phyloP scores from a whole-genome alignment of 2,113 vertebrate genomes.

The Psilopogon haemacephalus region DNA sequence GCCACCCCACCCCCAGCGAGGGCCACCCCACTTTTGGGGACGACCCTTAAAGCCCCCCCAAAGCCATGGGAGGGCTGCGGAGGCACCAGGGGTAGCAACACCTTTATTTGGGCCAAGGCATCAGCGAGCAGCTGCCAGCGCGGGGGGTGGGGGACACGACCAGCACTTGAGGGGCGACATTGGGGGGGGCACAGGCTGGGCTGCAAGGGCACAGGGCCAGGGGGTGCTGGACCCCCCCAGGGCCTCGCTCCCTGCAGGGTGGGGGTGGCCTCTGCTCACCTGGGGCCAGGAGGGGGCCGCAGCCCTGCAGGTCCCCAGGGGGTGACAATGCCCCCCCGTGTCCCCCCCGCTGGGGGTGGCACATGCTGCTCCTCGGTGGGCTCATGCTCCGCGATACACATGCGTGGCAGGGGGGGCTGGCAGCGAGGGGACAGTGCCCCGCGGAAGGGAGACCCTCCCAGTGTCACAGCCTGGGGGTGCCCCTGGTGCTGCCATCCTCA shows the following conservation, averaged over 20 bases:
- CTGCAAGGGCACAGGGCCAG: neutral
- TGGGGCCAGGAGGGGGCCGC: neutral
- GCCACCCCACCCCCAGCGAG: neutral
- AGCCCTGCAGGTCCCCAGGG: neutral
- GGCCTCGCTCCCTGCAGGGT: neutral
- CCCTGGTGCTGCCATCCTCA: no score
- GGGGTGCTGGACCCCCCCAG: neutral
- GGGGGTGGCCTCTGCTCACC: neutral
- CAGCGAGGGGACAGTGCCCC: neutral
- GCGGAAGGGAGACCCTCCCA: neutral
- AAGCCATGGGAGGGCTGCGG: neutral
- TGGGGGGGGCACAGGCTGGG: neutral
- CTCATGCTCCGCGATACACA: neutral
- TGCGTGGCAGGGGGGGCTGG: neutral
- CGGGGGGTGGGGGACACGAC: neutral
- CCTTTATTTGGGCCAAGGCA: slow-evolving; percentile 4
- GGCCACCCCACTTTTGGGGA: neutral
- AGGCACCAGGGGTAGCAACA: neutral
- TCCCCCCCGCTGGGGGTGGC: neutral
- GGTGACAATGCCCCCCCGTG: neutral
- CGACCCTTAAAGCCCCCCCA: neutral
- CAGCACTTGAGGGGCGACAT: no score
- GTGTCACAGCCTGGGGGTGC: neutral
- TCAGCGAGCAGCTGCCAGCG: neutral
- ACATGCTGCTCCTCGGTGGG: neutral